phyloP scores from a whole-genome alignment of 2,888 invertebrate species.

The Mechanitis messenoides region DNA sequence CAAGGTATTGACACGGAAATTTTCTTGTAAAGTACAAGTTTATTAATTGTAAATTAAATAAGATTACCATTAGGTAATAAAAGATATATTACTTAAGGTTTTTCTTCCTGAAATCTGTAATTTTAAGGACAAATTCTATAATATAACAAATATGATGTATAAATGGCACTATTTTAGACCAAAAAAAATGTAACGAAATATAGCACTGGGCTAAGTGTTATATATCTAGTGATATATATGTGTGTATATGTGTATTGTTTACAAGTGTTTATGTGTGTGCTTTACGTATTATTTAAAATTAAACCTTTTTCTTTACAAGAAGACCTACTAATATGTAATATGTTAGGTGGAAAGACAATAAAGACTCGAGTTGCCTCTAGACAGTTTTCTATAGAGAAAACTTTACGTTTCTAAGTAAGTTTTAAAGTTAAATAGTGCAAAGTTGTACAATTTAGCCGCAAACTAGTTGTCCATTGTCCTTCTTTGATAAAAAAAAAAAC shows the following conservation, averaged over 20 bases:
- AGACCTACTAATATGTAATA: slow-evolving; percentile 12
- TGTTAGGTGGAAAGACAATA: slow-evolving; percentile 42
- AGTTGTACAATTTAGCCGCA: slow-evolving; percentile 59
- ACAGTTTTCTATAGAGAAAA: slow-evolving; percentile 44
- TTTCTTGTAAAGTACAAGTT: background rate
- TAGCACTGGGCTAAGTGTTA: too few relatives aligned
- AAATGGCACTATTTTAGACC: too few relatives aligned
- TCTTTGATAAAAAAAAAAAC: slow-evolving; percentile 28
- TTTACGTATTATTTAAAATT: background rate
- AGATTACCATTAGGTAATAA: too few relatives aligned
- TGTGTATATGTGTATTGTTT: too few relatives aligned
- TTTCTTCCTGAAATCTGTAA: too few relatives aligned
- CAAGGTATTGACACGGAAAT: slow-evolving; percentile 18
- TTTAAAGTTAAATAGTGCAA: slow-evolving; percentile 61
- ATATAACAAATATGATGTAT: too few relatives aligned
- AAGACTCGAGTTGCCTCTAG: slow-evolving; percentile 35
- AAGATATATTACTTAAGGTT: too few relatives aligned
- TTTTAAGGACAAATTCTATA: too few relatives aligned
- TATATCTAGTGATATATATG: too few relatives aligned
- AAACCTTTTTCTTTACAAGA: background rate
- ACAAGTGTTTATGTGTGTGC: too few relatives aligned
- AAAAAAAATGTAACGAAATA: too few relatives aligned
- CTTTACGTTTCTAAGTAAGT: slow-evolving; percentile 39
- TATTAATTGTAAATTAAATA: background rate
- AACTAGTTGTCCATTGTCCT: slow-evolving; percentile 40